phyloP scores from a whole-genome alignment of 2,888 invertebrate genomes.

The Cephonodes hylas region DNA sequence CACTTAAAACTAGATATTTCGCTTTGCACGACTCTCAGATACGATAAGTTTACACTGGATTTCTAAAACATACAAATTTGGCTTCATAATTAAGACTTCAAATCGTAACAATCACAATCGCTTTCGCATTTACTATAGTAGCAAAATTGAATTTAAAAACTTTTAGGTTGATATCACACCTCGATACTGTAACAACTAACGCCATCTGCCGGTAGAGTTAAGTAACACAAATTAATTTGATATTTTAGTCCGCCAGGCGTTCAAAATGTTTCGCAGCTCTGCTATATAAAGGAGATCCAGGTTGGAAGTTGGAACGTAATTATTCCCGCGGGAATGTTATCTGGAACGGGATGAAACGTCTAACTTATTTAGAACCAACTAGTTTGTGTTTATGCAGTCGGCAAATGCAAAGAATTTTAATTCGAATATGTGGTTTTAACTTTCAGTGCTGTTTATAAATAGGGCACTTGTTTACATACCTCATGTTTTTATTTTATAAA shows the following conservation, averaged over 20 bases:
- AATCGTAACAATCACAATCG: too few relatives aligned
- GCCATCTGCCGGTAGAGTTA: not conserved
- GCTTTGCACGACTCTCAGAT: too few relatives aligned
- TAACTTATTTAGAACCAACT: not conserved
- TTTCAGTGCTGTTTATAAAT: not conserved
- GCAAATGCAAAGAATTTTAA: not conserved
- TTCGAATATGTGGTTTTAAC: not conserved
- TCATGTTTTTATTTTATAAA: too few relatives aligned
- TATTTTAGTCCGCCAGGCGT: not conserved
- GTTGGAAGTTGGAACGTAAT: not conserved
- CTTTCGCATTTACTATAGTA: too few relatives aligned
- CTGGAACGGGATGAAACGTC: not conserved
- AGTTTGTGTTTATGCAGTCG: not conserved
- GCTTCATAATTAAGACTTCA: too few relatives aligned
- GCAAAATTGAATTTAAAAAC: too few relatives aligned
- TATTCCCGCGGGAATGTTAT: not conserved
- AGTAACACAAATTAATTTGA: not conserved
- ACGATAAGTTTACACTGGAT: too few relatives aligned
- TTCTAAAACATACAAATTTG: too few relatives aligned
- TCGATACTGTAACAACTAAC: too few relatives aligned
- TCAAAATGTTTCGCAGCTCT: not conserved
- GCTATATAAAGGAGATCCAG: not conserved
- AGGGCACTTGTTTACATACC: not conserved
- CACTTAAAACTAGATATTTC: too few relatives aligned
- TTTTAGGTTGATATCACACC: too few relatives aligned